Evolutionary conservation across 2,888 invertebrate genomes (phyloP).

Genomic region (Kuschelorhynchus macadamiae): DNA sequence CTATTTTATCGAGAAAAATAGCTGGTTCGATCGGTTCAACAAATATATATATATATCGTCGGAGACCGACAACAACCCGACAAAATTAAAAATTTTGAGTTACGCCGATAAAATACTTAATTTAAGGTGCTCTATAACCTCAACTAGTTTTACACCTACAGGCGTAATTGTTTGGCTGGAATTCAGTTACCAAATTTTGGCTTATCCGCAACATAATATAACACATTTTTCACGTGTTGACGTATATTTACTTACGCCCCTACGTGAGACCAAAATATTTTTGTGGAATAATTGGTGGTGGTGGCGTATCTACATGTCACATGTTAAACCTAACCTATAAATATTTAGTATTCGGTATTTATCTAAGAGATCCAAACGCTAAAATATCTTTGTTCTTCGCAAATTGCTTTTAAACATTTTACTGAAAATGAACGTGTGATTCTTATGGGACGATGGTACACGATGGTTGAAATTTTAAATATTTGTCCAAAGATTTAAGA

Average conservation of each 20-base stretch:
- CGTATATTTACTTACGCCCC: slow-evolving; percentile 1
- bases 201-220: slow-evolving; percentile 6
- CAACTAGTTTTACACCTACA: not conserved
- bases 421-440: not conserved
- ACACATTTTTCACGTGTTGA: not conserved
- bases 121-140: no score
- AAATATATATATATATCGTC: no score
- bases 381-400: not conserved
- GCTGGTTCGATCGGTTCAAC: no score
- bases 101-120: no score
- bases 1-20: no score
- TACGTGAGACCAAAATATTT: not conserved
- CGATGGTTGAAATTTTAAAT: slow-evolving; percentile 7
- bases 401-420: not conserved
- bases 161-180: not conserved
- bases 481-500: no score
- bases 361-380: not conserved
- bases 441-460: slow-evolving; percentile 2
- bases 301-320: not conserved
- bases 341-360: not conserved
- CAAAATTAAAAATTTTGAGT: no score
- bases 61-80: no score
- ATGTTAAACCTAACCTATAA: not conserved
- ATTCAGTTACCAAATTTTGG: not conserved
- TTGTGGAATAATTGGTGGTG: not conserved